A percentile compares a stretch with the other conserved stretches of the same genome.
These are phyloP conservation scores for Myotis yumanensis DNA, from an alignment of 2,113 vertebrate genomes.

Conservation along the genomic window DNA sequence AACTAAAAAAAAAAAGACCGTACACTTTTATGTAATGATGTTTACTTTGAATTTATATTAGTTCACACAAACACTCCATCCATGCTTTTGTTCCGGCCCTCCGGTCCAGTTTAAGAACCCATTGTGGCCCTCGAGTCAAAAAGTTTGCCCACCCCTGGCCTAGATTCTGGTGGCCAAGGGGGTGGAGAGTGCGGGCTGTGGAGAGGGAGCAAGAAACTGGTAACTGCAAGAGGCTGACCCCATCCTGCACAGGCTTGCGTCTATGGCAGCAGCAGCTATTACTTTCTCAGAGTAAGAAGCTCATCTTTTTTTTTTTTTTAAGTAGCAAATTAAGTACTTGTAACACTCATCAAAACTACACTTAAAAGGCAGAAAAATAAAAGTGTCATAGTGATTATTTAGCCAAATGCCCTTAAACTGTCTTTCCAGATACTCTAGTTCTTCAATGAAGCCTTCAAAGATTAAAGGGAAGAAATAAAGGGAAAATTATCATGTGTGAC, in stretches of 20 bases:
- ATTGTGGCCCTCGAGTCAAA: too few species aligned
- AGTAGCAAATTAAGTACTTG: background rate
- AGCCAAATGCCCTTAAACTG: slow-evolving; percentile 17
- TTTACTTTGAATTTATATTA: too few species aligned
- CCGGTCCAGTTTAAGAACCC: too few species aligned
- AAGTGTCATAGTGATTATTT: slow-evolving; percentile 26
- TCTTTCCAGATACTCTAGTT: slow-evolving; percentile 2
- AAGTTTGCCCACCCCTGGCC: background rate
- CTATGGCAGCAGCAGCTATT: background rate
- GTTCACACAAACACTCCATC: too few species aligned
- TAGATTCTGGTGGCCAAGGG: background rate
- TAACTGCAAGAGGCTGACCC: background rate
- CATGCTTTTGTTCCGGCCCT: too few species aligned
- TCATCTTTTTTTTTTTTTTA: background rate
- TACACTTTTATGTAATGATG: too few species aligned
- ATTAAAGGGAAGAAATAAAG: background rate
- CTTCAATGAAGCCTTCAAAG: background rate
- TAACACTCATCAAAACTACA: background rate
- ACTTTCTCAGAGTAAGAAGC: background rate
- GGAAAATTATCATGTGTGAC: background rate
- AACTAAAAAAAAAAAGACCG: too few species aligned
- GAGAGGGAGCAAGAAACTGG: background rate
- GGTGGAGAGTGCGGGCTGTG: background rate
- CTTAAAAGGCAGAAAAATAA: slow-evolving; percentile 50
- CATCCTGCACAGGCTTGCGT: background rate